Evolutionary conservation across 2,888 invertebrate species (phyloP).

Genomic region (Ecliptopera silaceata): DNA sequence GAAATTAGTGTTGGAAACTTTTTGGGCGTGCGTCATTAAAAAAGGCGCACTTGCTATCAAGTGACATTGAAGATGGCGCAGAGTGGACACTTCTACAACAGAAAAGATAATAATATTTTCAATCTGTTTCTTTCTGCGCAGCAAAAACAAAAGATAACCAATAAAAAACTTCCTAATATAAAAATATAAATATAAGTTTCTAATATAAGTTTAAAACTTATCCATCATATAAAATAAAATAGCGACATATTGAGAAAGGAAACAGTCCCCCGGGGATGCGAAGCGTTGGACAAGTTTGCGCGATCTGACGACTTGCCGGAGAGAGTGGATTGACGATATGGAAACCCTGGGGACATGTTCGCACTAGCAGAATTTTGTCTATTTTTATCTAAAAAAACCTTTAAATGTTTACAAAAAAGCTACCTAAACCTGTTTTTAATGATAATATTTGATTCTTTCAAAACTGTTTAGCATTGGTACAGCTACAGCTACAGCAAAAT

Average conservation of each 20-base stretch:
- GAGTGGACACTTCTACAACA: no score
- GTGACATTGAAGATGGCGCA: no score
- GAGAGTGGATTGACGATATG: slow-evolving; percentile 28
- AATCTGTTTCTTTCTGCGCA: no score
- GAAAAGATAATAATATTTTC: no score
- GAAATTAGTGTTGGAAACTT: no score
- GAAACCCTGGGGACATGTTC: slow-evolving; percentile 27
- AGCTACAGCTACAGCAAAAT: no score
- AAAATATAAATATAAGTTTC: no score
- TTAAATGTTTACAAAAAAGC: background rate
- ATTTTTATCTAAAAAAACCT: slow-evolving; percentile 4
- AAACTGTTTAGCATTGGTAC: no score
- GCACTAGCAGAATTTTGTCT: slow-evolving; percentile 10
- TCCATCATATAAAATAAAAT: slow-evolving; percentile 4
- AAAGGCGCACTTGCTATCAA: no score
- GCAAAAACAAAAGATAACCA: background rate
- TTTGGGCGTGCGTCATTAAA: no score
- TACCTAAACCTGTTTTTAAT: background rate
- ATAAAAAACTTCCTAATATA: background rate
- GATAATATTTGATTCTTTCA: no score
- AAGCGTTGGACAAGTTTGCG: slow-evolving; percentile 24
- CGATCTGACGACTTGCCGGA: slow-evolving; percentile 26
- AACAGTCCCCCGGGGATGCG: slow-evolving; percentile 9
- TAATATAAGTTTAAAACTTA: background rate
- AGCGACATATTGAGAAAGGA: slow-evolving; percentile 16